Evolutionary conservation across 2,113 vertebrate genomes (phyloP), one percentile per base, ranked within the genome.

Genomic region (Aptenodytes patagonicus): DNA sequence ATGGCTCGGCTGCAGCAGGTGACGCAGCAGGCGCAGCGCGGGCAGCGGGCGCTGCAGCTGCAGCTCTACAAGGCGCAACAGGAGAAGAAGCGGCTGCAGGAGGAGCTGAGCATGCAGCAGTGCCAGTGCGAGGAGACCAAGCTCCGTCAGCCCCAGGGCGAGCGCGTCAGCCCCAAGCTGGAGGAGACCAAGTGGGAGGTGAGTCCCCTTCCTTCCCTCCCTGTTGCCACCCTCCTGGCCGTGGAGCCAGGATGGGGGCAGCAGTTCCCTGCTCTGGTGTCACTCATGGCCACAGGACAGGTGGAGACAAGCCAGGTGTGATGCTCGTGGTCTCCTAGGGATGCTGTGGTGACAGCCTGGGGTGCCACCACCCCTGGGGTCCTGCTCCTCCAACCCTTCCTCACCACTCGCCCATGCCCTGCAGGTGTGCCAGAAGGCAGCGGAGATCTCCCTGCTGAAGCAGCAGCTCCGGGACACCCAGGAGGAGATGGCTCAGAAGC

Each of bases 101-200:
- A 99, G 92, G 99, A 99, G 96, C 98, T 99, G 15, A 98, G 97
- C 20, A 94, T 97, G 38, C 97, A 98, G 66, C 98, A 98, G 87
- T 97, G 88, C 57, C 98, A 99, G 72, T 97, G 92, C 0, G 97
- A 98, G 16, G 98, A 98, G 83, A 6, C 95, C 60, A 97, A 97
- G 57, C 78, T 96, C 49, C 97, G 97, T 73, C 97, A 97, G 87
- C 3, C 91, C 17, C 97, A 98, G 80, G 94, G 89, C 1, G 98
- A 98, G 55, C 93, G 92, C 0, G 72, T 97, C 91, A 98, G 98
- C 80, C 97, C 98, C 4, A 98, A 98, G 58, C 88, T 99, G 76
- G 99, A 99, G 97, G 99, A 99, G 92, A 98, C 98, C 40, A 99
- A 99, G 75, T 99, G 99, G 99, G 99, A 99, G 99, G 99, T 99